A percentile compares a stretch with the other conserved stretches of the same genome.
phyloP scores from a whole-genome alignment of 1,140 invertebrate genomes.

The Drosophila varians region DNA sequence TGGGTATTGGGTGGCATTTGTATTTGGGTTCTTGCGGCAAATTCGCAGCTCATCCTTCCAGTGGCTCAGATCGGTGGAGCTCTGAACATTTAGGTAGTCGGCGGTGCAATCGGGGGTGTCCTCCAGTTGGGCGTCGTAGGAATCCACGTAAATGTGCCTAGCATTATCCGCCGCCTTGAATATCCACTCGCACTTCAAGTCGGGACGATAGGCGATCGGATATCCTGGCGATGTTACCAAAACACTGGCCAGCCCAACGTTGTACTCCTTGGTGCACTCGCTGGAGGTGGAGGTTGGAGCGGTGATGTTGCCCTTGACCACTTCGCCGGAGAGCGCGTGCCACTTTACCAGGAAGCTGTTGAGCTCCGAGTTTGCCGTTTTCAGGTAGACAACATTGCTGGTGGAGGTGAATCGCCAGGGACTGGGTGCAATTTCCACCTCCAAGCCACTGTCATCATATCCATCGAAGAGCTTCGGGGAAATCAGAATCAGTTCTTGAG shows the following conservation, averaged over 20 bases:
- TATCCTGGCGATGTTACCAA: constrained; percentile 90
- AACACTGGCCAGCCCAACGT: constrained; percentile 23
- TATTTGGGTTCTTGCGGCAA: constrained; percentile 21
- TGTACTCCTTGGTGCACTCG: constrained; percentile 31
- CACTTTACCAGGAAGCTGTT: constrained; percentile 87
- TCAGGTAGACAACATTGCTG: constrained; percentile 87
- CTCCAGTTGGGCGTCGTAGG: constrained; percentile 85
- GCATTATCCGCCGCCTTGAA: constrained; percentile 85
- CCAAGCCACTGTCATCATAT: constrained; percentile 86
- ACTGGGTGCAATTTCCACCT: constrained; percentile 83
- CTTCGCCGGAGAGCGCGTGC: constrained; percentile 57
- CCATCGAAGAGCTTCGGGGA: constrained; percentile 88
- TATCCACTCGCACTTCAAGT: constrained; percentile 91
- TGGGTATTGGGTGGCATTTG: not conserved
- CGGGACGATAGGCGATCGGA: constrained; percentile 88
- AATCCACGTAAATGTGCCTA: constrained; percentile 85
- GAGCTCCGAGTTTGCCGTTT: constrained; percentile 82
- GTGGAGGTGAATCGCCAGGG: constrained; percentile 85
- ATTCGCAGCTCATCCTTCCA: constrained; percentile 82
- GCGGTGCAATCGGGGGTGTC: constrained; percentile 84
- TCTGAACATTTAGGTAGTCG: constrained; percentile 85
- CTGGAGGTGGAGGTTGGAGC: not conserved
- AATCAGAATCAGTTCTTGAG: not conserved
- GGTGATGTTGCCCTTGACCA: constrained; percentile 21
- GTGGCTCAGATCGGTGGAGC: constrained; percentile 48